Percentiles rank a stretch among this genome's conserved stretches.
phyloP scores from a whole-genome alignment of 2,888 invertebrate species.

The Agrilus mali region DNA sequence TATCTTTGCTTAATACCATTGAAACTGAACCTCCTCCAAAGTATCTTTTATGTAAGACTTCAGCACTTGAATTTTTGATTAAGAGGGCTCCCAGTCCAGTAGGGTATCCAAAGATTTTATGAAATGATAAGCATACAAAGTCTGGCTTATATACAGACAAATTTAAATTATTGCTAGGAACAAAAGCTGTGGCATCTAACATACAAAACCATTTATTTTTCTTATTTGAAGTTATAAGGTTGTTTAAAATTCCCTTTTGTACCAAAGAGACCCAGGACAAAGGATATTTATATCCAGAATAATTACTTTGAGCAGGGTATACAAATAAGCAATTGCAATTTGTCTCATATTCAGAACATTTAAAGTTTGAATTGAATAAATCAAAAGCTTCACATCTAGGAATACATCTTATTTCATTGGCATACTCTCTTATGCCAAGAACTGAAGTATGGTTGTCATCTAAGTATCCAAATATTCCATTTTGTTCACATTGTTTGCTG shows the following conservation, averaged over 20 bases:
- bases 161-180: constrained; percentile 66
- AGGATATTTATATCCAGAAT: constrained; percentile 85
- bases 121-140: constrained; percentile 87
- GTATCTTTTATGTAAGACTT: constrained; percentile 56
- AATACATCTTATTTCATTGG: constrained; percentile 44
- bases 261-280: constrained; percentile 54
- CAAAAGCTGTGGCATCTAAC: constrained; percentile 78
- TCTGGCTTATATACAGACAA: constrained; percentile 63
- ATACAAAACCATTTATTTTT: constrained; percentile 53
- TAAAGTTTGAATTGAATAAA: constrained; percentile 11
- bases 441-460: constrained; percentile 94
- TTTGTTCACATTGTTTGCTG: constrained; percentile 19
- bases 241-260: constrained; percentile 45
- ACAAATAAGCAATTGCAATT: constrained; percentile 53
- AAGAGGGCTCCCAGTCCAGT: constrained; percentile 88
- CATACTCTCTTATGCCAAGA: constrained; percentile 76
- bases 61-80: constrained; percentile 52
- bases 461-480: constrained; percentile 63
- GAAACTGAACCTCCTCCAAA: constrained; percentile 94
- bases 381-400: constrained; percentile 44
- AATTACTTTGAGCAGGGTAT: constrained; percentile 90
- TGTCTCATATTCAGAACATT: not conserved
- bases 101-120: constrained; percentile 94
- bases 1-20: constrained; percentile 59
- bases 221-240: constrained; percentile 22